Evolutionary conservation across 2,113 vertebrate genomes (phyloP).

Genomic region (Otis tarda): DNA sequence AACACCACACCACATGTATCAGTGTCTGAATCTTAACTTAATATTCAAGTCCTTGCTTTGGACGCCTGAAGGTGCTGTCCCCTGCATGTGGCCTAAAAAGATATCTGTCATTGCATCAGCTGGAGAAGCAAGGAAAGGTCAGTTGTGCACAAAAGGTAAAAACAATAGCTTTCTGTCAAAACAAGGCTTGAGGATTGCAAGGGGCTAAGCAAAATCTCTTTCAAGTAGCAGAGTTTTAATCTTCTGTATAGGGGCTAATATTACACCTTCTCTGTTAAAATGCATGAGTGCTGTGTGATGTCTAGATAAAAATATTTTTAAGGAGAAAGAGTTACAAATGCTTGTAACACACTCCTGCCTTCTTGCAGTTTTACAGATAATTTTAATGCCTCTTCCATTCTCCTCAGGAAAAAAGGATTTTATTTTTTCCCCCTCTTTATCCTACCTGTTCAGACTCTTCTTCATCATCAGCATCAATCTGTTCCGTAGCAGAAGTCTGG

Average conservation of each 20-base stretch:
- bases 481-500: constrained; percentile 72
- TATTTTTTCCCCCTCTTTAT: background rate
- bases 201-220: background rate
- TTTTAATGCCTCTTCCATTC: background rate
- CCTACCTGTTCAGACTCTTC: constrained; percentile 81
- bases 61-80: background rate
- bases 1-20: background rate
- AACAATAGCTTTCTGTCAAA: background rate
- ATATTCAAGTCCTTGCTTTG: background rate
- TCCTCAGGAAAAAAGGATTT: background rate
- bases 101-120: background rate
- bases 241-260: background rate
- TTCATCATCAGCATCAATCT: constrained; percentile 85
- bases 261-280: background rate
- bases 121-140: background rate
- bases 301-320: background rate
- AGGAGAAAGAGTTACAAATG: background rate
- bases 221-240: background rate
- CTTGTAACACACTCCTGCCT: background rate
- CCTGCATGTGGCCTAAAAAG: background rate
- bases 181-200: background rate
- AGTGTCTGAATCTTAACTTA: background rate
- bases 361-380: background rate
- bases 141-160: background rate
- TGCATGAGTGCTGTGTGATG: background rate